phyloP scores from a whole-genome alignment of 2,113 vertebrate genomes.

The Epinephelus lanceolatus region DNA sequence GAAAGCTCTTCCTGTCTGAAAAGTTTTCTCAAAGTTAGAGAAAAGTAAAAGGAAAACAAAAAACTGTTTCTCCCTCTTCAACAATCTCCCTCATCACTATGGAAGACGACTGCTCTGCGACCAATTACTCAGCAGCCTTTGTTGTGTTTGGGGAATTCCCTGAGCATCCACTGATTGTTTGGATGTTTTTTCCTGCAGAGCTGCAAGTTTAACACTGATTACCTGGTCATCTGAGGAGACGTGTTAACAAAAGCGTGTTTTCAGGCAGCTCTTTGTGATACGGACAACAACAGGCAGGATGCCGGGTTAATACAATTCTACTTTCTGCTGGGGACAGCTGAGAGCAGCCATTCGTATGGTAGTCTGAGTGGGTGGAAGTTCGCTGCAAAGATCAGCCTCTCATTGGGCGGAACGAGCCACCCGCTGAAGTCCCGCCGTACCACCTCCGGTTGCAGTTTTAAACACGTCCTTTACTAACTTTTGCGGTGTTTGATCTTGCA shows the following conservation, averaged over 20 bases:
- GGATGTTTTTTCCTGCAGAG: not conserved
- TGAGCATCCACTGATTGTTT: conserved; percentile 2
- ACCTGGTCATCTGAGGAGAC: conserved; percentile 33
- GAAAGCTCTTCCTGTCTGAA: not conserved
- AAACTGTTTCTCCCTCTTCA: not conserved
- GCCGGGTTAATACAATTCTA: not conserved
- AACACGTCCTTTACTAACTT: too few species aligned
- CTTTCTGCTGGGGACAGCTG: conserved; percentile 43
- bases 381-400: too few species aligned
- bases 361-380: not conserved
- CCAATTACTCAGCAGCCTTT: conserved; percentile 31
- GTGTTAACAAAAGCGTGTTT: conserved; percentile 32
- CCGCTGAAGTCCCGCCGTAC: too few species aligned
- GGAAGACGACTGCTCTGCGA: not conserved
- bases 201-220: conserved; percentile 25
- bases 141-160: conserved; percentile 16
- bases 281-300: not conserved
- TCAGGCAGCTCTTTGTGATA: conserved; percentile 18
- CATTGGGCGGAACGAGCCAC: too few species aligned
- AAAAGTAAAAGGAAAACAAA: not conserved
- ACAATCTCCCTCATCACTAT: not conserved
- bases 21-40: not conserved
- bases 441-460: too few species aligned
- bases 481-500: too few species aligned
- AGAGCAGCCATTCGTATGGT: conserved; percentile 49